phyloP scores from a whole-genome alignment of 2,113 vertebrate genomes.

The Eclectus roratus region DNA sequence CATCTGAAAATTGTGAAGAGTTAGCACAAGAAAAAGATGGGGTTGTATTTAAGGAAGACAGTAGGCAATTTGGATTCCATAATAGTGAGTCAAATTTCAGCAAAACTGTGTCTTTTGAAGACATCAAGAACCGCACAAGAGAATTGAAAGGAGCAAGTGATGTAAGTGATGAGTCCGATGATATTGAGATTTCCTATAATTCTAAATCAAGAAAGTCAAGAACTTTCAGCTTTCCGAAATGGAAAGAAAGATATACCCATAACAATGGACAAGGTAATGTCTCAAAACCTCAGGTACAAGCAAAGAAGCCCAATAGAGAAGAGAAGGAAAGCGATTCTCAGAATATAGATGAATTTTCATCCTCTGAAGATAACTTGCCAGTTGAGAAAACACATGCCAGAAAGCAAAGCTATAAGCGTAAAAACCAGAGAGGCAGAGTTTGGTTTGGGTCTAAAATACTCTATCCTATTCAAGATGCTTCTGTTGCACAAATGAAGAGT shows the following conservation, averaged over 20 bases:
- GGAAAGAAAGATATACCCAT: background rate
- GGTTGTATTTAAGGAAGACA: background rate
- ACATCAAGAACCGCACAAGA: background rate
- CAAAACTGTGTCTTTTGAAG: background rate
- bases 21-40: slow-evolving; percentile 13
- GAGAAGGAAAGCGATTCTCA: slow-evolving; percentile 55
- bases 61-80: background rate
- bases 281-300: background rate
- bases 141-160: slow-evolving; percentile 44
- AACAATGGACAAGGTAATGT: background rate
- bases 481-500: background rate
- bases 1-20: background rate
- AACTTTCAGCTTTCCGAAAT: background rate
- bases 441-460: background rate
- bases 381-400: slow-evolving; percentile 20
- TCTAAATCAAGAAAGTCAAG: slow-evolving; percentile 23
- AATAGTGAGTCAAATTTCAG: slow-evolving; percentile 4
- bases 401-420: background rate
- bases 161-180: slow-evolving; percentile 88
- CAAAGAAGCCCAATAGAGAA: background rate
- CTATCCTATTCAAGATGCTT: background rate
- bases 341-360: slow-evolving; percentile 77
- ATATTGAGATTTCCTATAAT: slow-evolving; percentile 70
- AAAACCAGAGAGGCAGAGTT: slow-evolving; percentile 18
- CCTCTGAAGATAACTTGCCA: slow-evolving; percentile 80